A percentile compares a stretch with the other conserved stretches of the same genome.
Conservation (phyloP, 92 coral and sea anemone genomes). For the Scolanthus callimorphus region DNA sequence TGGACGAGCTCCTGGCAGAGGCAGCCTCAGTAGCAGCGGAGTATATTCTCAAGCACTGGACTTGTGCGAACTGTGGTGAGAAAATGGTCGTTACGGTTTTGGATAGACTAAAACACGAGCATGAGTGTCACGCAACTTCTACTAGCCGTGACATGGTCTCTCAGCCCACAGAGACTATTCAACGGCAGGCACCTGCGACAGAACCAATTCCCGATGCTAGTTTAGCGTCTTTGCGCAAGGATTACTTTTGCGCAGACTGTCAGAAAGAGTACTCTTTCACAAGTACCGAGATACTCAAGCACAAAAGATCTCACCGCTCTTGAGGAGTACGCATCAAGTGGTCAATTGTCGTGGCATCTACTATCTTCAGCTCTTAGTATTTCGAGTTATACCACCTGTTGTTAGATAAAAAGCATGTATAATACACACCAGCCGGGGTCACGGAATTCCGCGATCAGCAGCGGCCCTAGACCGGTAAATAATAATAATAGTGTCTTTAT, state of each 20-base stretch:
- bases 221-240: constrained; percentile 54
- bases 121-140: constrained; percentile 43
- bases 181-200: constrained; percentile 4
- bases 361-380: no score
- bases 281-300: constrained; percentile 84
- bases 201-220: constrained; percentile 12
- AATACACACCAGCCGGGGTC: no score
- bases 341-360: no score
- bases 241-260: constrained; percentile 66
- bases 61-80: constrained; percentile 77
- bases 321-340: no score
- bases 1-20: constrained; percentile 70
- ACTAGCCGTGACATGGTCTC: constrained; percentile 1
- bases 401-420: no score
- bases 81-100: constrained; percentile 95
- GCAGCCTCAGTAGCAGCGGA: constrained; percentile 87
- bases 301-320: constrained; percentile 64
- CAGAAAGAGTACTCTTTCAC: constrained; percentile 69
- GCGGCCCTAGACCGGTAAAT: no score
- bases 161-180: constrained; percentile 9
- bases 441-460: no score
- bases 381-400: no score
- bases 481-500: no score
- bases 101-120: constrained; percentile 83
- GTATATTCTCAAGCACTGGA: constrained; percentile 88